Evolutionary conservation across 1,140 invertebrate species (phyloP), one percentile per base, ranked within the genome.

Genomic region (Lepidurus arcticus): DNA sequence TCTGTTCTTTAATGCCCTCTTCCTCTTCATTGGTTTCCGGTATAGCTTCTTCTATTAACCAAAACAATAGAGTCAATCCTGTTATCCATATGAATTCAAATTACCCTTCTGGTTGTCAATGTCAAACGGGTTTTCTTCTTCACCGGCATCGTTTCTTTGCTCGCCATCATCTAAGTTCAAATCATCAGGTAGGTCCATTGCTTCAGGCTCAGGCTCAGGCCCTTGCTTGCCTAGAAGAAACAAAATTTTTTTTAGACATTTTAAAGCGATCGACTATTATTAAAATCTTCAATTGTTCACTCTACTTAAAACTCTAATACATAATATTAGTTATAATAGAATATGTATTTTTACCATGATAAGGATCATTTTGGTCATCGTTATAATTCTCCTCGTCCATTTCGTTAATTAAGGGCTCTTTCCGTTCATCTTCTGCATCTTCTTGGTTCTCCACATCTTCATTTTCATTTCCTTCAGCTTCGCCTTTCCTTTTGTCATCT

Each of bases 111-210:
- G 92, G 42, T 88, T 86, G 82, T 94, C 92, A 79, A 94, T 92
- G 83, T 95, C 93, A 82, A 94, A 93, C 3, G 92, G 92, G 88
- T 94, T 92, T 82, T 93, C 90, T 65, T 90, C 88, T 78, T 89
- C 87, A 44, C 90, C 87, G 47, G 87, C 84, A 16, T 88, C 85
- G 73, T 88, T 86, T 34, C 81, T 76, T 44, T 85, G 81, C 77
- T 83, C 81, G n/a, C 90, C 90, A 74, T 92, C 91, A 83, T 96
- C 94, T 5, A 96, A 84, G 83, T 95, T 90, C 73, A 94, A 84
- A 86, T 95, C 91, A 75, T 97, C 94, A 7, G 94, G 93, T 78
- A 97, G 84, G 82, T 97, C 94, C 83, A 97, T 88, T 24, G 91
- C 88, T 85, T 96, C 93, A 7, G 93, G 90, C 83, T 95, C 93